Base-by-base conservation (phyloP, 2,797 vertebrate species). In the Pangasius krempfi region DNA sequence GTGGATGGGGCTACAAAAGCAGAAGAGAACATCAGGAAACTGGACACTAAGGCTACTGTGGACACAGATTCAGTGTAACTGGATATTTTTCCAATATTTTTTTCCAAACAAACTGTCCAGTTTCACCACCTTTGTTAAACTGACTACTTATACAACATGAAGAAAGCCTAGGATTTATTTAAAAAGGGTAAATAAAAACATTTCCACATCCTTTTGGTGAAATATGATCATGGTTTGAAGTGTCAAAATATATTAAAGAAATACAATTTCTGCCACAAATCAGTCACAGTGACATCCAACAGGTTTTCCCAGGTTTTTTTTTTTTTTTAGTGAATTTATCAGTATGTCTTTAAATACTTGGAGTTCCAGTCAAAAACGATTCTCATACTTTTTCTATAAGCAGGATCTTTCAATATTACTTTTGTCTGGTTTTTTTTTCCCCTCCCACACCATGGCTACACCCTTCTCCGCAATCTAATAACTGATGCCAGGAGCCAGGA, bases 401-500 rank as follows among this genome's bases (percentile, higher is more conserved):
- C 80, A 44, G 12, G 33, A 82, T 62, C 56, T 44, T 82, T 62
- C 80, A 44, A 16, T 44, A 62, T 62, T 27, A 27, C 37, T n/a
- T 60, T 58, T 60, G n/a, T 76, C 75, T 33, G 5, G 30, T 78
- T 79, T 33, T 80, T 18, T 33, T 47, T 47, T 75, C 1, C 0
- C 7, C 80, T 62, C 80, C 80, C 56, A 60, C 79, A 60, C 33
- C 58, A 62, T n/a, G 25, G 37, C 58, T 82, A 82, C 56, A 82
- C 58, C 79, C 58, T 47, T 64, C 81, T 47, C 81, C 8, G 50
- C 58, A 50, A 64, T 64, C 81, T 47, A 20, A n/a, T 47, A 64
- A 16, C 81, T 25, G 1, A 62, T 64, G 27, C 81, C 13, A 64
- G 80, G 58, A 44, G 27, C 81, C 25, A 64, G 80, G 58, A 44